Evolutionary conservation across 2,888 invertebrate species (phyloP), one percentile per base, ranked within the genome.

Genomic region (Heliconius cydno): DNA sequence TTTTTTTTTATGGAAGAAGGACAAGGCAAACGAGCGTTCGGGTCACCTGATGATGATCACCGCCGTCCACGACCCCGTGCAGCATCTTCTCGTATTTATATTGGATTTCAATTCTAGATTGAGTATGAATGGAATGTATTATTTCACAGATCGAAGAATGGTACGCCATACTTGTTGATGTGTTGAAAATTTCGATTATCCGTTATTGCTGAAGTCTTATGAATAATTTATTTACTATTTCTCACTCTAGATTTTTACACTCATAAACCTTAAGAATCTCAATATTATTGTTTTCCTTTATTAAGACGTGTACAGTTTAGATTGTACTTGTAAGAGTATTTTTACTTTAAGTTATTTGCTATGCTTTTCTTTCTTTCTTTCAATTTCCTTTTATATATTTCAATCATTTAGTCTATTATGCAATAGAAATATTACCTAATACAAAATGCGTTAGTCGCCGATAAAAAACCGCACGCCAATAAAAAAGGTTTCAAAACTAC

Each of bases 401-500:
- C n/a, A 2, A 34, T 13, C 25, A 34, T 68, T 68, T 41, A 2
- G 38, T n/a, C n/a, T 25, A 41, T 5, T 57, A 72, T 6, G 3
- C 28, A 28, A 72, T 12, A 72, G 19, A 52, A 57, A 30, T 52
- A 25, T 52, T 72, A 30, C 25, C 25, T 28, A 12, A 52, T 28
- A 57, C 12, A 52, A 52, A 72, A 72, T 28, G 30, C 28, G 19
- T 72, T 19, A 13, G 30, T 12, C 9, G 22, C 22, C 91, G 34
- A 34, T 34, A 7, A 98, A 98, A 85, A 98, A 96, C 98, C 98
- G 98, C 34, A 98, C 98, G 87, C 98, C 63, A 97, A 92, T 12
- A 97, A 97, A 85, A 99, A 96, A 0, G 99, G 99, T 84, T 97
- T 96, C 84, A 98, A 95, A 93, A 99, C 99, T 30, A 98, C 92